Conservation (phyloP, 2,888 invertebrate genomes). For the Orchesellides sinensis region DNA sequence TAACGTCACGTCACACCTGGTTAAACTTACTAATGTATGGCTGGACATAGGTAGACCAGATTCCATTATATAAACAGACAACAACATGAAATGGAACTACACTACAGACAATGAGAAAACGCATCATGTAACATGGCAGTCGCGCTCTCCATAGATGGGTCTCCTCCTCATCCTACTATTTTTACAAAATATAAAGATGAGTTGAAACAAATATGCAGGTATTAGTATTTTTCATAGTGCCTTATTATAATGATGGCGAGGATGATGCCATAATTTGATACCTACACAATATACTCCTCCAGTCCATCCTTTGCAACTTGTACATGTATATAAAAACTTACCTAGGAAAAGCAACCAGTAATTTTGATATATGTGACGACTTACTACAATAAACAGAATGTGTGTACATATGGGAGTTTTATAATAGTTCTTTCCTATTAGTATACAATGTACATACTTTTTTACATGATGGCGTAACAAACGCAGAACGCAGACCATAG, state of each 20-base stretch:
- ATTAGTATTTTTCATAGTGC: no score
- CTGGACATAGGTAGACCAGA: neutral
- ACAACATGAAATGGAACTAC: conserved; percentile 5
- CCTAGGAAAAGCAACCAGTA: no score
- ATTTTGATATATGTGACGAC: neutral
- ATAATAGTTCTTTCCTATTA: neutral
- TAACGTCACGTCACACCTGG: neutral
- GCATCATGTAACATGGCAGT: no score
- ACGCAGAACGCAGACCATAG: neutral
- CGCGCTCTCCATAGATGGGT: no score
- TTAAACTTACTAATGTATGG: neutral
- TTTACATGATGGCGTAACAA: neutral
- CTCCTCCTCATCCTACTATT: no score
- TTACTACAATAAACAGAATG: neutral
- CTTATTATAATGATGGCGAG: no score
- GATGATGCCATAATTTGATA: no score
- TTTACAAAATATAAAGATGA: no score
- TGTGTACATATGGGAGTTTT: neutral
- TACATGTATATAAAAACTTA: neutral
- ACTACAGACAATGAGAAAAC: neutral
- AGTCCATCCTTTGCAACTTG: no score
- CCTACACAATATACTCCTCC: no score
- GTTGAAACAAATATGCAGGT: no score
- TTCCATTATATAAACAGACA: neutral
- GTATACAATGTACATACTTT: neutral